phyloP scores from a whole-genome alignment of 92 coral and sea anemone genomes.

The Anthopleura xanthogrammica region DNA sequence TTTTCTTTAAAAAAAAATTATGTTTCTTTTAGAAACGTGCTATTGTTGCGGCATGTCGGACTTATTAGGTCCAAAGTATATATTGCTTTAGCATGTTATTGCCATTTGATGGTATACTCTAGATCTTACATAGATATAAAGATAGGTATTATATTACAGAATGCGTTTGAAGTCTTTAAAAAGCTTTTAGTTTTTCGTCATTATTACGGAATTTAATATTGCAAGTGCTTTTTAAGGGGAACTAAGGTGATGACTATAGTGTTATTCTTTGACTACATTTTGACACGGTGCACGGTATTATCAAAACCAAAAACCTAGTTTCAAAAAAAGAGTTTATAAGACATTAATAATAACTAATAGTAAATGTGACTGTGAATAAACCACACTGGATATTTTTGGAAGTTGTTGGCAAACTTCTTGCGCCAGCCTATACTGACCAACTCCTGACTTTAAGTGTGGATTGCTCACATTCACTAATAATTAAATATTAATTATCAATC shows the following conservation, averaged over 20 bases:
- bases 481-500: too few relatives aligned
- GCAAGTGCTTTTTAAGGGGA: neutral
- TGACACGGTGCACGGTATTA: neutral
- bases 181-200: neutral
- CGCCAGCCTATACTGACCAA: too few relatives aligned
- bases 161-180: neutral
- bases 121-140: neutral
- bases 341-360: neutral
- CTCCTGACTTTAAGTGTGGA: too few relatives aligned
- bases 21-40: conserved; percentile 32
- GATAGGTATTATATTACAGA: neutral
- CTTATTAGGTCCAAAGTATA: conserved; percentile 13
- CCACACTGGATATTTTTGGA: too few relatives aligned
- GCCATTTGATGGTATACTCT: neutral
- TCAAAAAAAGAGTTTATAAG: neutral
- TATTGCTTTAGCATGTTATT: conserved; percentile 2
- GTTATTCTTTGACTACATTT: neutral
- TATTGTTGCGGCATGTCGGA: neutral
- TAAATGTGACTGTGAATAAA: too few relatives aligned
- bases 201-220: too few relatives aligned
- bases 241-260: neutral
- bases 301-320: neutral
- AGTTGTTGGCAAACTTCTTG: too few relatives aligned
- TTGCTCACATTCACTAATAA: neutral
- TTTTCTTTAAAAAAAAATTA: neutral